Conservation (phyloP, 2,797 vertebrate genomes). For the Rhyacichthys aspro region DNA sequence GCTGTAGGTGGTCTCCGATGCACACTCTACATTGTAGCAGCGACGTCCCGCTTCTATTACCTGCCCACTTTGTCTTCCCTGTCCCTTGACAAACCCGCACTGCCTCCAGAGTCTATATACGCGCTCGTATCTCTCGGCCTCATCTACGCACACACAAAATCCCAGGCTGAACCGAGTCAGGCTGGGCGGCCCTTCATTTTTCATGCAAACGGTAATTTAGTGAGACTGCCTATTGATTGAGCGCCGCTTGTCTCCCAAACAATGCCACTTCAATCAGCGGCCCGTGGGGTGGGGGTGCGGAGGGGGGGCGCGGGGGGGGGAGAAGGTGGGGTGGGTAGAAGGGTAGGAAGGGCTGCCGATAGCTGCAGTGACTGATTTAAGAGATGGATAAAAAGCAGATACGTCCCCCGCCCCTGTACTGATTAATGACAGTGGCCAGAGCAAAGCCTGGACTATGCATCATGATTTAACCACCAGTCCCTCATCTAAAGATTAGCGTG, state of each 20-base stretch:
- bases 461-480: constrained; percentile 90
- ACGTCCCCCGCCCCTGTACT: constrained; percentile 85
- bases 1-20: constrained; percentile 64
- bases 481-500: constrained; percentile 89
- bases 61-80: constrained; percentile 68
- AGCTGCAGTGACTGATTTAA: constrained; percentile 91
- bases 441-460: constrained; percentile 87
- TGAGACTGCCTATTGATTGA: constrained; percentile 85
- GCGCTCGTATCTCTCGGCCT: constrained; percentile 54
- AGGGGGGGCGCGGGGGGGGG: constrained; percentile 1
- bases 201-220: constrained; percentile 86
- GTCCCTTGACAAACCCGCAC: constrained; percentile 56
- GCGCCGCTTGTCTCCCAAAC: constrained; percentile 85
- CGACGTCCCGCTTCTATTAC: constrained; percentile 55
- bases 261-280: constrained; percentile 86
- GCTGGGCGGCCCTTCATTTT: constrained; percentile 85
- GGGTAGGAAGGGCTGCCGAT: constrained; percentile 82
- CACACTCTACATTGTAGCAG: constrained; percentile 31
- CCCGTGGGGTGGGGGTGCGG: constrained; percentile 72
- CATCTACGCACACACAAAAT: constrained; percentile 55
- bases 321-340: constrained; percentile 54
- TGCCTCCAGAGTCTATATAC: constrained; percentile 27
- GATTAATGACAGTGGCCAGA: constrained; percentile 90
- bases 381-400: constrained; percentile 92
- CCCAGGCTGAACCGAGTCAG: constrained; percentile 73